phyloP scores from a whole-genome alignment of 2,797 vertebrate species.

The Periparus ater region DNA sequence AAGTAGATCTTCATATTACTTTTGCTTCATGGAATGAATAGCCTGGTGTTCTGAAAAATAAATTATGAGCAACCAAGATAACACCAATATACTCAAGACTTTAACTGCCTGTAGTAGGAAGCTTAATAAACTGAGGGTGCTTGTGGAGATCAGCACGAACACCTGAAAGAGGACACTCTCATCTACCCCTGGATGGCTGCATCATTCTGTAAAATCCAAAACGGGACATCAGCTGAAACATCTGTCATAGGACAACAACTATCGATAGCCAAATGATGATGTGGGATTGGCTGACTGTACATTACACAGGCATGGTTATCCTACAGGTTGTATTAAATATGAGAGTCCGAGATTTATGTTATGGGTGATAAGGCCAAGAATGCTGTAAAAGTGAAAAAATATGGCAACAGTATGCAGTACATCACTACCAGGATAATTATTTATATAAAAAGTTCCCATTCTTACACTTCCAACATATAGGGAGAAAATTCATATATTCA shows the following conservation, averaged over 20 bases:
- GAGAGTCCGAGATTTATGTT: conserved; percentile 74
- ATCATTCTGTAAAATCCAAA: conserved; percentile 57
- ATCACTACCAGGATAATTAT: conserved; percentile 79
- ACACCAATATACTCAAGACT: conserved; percentile 3
- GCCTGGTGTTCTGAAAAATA: not conserved
- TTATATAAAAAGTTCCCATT: conserved; percentile 80
- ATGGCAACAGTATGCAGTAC: conserved; percentile 73
- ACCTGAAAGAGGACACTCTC: conserved; percentile 28
- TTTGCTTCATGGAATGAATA: not conserved
- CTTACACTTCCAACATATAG: conserved; percentile 67
- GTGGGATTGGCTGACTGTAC: conserved; percentile 60
- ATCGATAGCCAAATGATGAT: conserved; percentile 54
- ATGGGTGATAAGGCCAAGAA: conserved; percentile 76
- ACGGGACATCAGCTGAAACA: conserved; percentile 32
- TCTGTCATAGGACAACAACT: conserved; percentile 52
- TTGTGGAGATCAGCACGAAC: not conserved
- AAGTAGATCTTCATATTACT: not conserved
- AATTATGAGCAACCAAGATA: conserved; percentile 9
- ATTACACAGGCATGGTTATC: conserved; percentile 56
- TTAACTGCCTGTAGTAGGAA: not conserved
- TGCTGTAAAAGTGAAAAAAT: conserved; percentile 78
- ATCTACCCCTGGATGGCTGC: not conserved
- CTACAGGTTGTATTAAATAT: conserved; percentile 74
- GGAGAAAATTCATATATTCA: conserved; percentile 81
- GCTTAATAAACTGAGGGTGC: not conserved